Base-by-base conservation (phyloP, 2,888 invertebrate species). In the Nymphalis c-album region DNA sequence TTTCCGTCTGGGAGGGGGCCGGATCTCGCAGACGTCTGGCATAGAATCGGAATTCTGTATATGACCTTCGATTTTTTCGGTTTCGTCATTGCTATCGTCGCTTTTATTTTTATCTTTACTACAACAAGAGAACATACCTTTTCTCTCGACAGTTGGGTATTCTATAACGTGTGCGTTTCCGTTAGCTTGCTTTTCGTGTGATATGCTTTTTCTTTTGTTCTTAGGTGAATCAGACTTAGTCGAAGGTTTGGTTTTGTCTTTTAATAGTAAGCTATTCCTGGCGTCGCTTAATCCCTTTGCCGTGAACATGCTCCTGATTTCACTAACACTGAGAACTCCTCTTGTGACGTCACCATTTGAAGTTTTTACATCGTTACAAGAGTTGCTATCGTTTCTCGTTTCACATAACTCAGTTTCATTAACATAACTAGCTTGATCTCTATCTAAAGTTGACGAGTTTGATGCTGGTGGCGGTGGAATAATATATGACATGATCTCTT, bases 401-500 rank as follows among this genome's bases (percentile, higher is more conserved):
- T 87, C 83, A 31, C 83, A 73, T 69, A 88, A 80, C 80, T 90
- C 89, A 70, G 81, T 82, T 76, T 90, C 88, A 77, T 90, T 90
- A 17, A 83, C 85, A 71, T 90, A 90, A 73, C 85, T 86, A 60
- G 85, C 86, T 73, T 78, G 83, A 68, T 91, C 90, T 82, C 87
- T 87, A 80, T 87, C 89, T 85, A 89, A 82, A 17, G 91, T 89
- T 4, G 90, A 90, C 35, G 91, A 88, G 69, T 93, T 94, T 4
- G 94, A 90, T 61, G 93, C 93, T 6, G 90, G 91, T 0, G 96
- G 96, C 6, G 95, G 96, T 26, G 97, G 97, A 81, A 97, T 97
- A 71, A 97, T 97, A 77, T 95, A 96, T 0, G 96, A 96, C 92
- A 96, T 95, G 59, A 97, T 96, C 88, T 97, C 96, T 85, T 97